Percentiles rank a stretch among this genome's conserved stretches.
These are phyloP conservation scores for Cosmia trapezina DNA, from an alignment of 2,888 invertebrate genomes.

Conservation along the genomic window DNA sequence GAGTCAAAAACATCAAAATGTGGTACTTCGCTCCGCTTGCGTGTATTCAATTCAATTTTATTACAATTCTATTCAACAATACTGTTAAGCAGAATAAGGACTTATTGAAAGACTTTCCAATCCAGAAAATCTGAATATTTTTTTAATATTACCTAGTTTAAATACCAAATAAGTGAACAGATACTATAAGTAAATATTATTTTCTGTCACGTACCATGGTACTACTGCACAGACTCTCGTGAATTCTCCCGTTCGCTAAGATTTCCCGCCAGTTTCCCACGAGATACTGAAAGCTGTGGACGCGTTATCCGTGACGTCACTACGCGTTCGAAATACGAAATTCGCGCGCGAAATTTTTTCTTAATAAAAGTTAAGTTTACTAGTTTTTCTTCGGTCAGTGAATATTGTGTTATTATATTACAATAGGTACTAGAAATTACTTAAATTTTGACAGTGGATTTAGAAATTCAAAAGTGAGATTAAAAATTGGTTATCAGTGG, in stretches of 20 bases:
- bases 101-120: not conserved
- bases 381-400: conserved; percentile 35
- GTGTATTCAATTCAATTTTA: not conserved
- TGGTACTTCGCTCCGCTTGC: no score
- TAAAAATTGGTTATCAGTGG: conserved; percentile 32
- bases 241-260: conserved; percentile 56
- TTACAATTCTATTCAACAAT: not conserved
- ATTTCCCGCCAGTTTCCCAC: conserved; percentile 77
- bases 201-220: not conserved
- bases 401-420: conserved; percentile 27
- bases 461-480: conserved; percentile 30
- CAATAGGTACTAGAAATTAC: conserved; percentile 3
- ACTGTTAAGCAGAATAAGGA: not conserved
- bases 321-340: conserved; percentile 53
- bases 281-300: conserved; percentile 70
- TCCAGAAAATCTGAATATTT: not conserved
- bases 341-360: conserved; percentile 62
- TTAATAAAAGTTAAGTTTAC: conserved; percentile 43
- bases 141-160: not conserved
- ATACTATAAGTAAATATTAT: not conserved
- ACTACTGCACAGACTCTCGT: conserved; percentile 16
- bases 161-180: no score
- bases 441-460: conserved; percentile 20
- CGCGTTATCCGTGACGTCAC: conserved; percentile 68
- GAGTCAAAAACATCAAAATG: not conserved